Evolutionary conservation across 2,888 invertebrate genomes (phyloP), one percentile per base, ranked within the genome.

Genomic region (Rhogogaster chlorosoma): DNA sequence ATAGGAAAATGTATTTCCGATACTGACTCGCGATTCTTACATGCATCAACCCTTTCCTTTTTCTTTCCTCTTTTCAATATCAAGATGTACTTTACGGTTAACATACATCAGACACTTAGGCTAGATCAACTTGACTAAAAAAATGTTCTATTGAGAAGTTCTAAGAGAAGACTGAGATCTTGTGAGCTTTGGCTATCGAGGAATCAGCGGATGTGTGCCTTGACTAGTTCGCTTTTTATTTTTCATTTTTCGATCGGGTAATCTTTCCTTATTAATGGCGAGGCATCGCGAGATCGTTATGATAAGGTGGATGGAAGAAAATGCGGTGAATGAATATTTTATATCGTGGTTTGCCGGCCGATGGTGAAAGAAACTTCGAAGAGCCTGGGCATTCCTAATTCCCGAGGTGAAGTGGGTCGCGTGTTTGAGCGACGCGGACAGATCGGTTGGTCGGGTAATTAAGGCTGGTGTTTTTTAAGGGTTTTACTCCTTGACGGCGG

Each of bases 391-490:
- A 80, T 85, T 80, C 38, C 70, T 85, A 85, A 85, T 85, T 85
- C 71, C 71, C 67, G 70, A 77, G 84, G 80, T 80, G 57, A 80
- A 85, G 71, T 70, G 32, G 75, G 71, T 85, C 85, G 85, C 85
- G 83, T 85, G 83, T 85, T 85, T 70, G 83, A 83, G 82, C 83
- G 83, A 83, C 75, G 75, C 85, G 61, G 53, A 82, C 82, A 85
- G 83, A 83, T 85, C 82, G 85, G n/a, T 61, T 83, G 73, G 83
- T 61, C 61, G 83, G 87, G 89, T 88, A 91, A 91, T 91, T 90
- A 91, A 91, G 88, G 86, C 78, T 80, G 86, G 86, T 88, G 87
- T 88, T 89, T 87, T 83, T 83, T 42, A 45, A 36, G 86, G 86
- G 83, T 87, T 87, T 87, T 84, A 85, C 85, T 86, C 85, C 86